Evolutionary conservation across 2,113 vertebrate genomes (phyloP), one percentile per base, ranked within the genome.

Genomic region (Ciconia boyciana): DNA sequence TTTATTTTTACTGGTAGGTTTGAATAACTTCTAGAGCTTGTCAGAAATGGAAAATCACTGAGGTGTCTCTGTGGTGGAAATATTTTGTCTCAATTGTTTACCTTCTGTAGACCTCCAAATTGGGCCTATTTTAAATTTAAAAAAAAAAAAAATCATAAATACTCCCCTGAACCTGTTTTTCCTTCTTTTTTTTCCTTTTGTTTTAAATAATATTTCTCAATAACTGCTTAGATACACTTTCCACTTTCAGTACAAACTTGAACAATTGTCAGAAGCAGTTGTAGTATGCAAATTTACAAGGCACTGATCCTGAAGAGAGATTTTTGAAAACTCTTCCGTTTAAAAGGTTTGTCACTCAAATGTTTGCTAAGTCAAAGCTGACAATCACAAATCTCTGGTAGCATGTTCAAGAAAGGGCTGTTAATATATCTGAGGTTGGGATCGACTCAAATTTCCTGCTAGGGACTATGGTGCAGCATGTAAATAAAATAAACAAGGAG

Each of bases 391-490:
- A 55, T 26, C 31, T 78, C 69, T 54, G 55, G 49, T 11, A 90
- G 36, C 8, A 3, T 6, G 22, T 25, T 89, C 71, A 70, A 44
- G n/a, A 81, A 78, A 70, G 39, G 60, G 26, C 15, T 68, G 48
- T 61, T 93, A 46, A 76, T 52, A 87, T 75, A 43, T 43, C 61
- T 77, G 74, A 76, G 44, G 25, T 16, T 79, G 52, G 41, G 65
- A 49, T 29, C 54, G 49, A 93, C 28, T 93, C 31, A 49, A 43
- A 60, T 89, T 92, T 94, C 81, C 74, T 82, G 58, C 83, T 48
- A 46, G 71, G 26, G 20, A 44, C 22, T 0, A 2, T 5, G 10
- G 39, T 58, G 70, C 49, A 69, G 65, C 48, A 78, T 7, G 16
- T 43, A 88, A 91, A 86, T 74, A 77, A 91, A 94, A 83, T 69